Conservation (phyloP, 1,140 invertebrate genomes). For the Limonius californicus region DNA sequence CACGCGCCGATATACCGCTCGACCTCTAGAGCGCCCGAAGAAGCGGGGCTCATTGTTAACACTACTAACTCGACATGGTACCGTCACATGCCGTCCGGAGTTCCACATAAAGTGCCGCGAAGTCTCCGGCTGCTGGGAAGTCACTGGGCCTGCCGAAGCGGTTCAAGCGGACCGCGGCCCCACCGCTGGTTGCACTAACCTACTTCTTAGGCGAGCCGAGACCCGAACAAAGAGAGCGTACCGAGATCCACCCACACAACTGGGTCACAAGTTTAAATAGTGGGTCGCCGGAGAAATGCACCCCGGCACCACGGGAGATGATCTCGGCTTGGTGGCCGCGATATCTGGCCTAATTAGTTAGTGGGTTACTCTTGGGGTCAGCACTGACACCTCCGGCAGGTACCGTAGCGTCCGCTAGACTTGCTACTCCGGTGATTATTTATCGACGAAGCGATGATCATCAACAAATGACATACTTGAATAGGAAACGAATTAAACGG, state of each 20-base stretch:
- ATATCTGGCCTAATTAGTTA: constrained; percentile 11
- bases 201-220: constrained; percentile 48
- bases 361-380: constrained; percentile 6
- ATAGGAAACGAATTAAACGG: no score
- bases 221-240: constrained; percentile 44
- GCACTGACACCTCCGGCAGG: not conserved
- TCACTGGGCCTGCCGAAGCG: not conserved
- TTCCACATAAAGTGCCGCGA: not conserved
- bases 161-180: not conserved
- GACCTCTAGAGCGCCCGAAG: constrained; percentile 55
- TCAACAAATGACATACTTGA: no score
- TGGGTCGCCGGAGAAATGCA: constrained; percentile 12
- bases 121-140: not conserved
- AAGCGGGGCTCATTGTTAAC: constrained; percentile 57
- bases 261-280: constrained; percentile 33
- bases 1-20: constrained; percentile 65
- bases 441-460: not conserved
- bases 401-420: not conserved
- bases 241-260: constrained; percentile 46
- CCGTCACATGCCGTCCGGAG: constrained; percentile 18
- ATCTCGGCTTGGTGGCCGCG: not conserved
- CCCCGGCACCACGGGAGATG: constrained; percentile 2
- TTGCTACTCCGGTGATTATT: not conserved
- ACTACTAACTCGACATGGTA: not conserved
- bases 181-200: constrained; percentile 35